These are phyloP conservation scores for Cecropterus lyciades DNA, from an alignment of 1,140 invertebrate species.

Conservation along the genomic window DNA sequence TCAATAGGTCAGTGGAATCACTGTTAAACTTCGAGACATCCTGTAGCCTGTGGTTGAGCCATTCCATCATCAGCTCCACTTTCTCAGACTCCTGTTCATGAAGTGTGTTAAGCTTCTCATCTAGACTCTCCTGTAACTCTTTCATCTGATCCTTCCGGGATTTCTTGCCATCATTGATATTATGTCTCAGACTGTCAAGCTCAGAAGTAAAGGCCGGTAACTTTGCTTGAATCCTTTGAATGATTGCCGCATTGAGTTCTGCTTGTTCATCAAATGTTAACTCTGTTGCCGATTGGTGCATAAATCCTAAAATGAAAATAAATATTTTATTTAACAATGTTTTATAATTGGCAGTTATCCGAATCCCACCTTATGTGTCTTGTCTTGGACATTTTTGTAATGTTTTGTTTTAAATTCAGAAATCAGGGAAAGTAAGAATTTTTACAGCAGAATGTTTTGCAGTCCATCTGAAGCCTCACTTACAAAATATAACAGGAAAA, in stretches of 20 bases:
- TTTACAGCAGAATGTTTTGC: too few relatives aligned
- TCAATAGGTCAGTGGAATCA: conserved; percentile 64
- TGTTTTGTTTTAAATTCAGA: too few relatives aligned
- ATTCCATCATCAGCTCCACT: conserved; percentile 73
- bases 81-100: conserved; percentile 71
- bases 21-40: conserved; percentile 61
- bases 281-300: conserved; percentile 57
- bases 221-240: conserved; percentile 65
- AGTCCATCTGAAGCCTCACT: too few relatives aligned
- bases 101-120: conserved; percentile 65
- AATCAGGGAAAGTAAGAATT: too few relatives aligned
- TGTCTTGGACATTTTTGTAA: too few relatives aligned
- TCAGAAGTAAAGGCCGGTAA: conserved; percentile 58
- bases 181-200: conserved; percentile 60
- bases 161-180: conserved; percentile 40
- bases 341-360: too few relatives aligned
- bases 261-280: conserved; percentile 70
- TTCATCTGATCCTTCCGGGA: conserved; percentile 53
- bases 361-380: too few relatives aligned
- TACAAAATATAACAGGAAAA: too few relatives aligned
- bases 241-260: conserved; percentile 68
- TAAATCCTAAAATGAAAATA: conserved; percentile 57
- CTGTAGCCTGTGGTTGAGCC: conserved; percentile 64
- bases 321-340: neutral
- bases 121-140: conserved; percentile 60